Evolutionary conservation across 2,888 invertebrate species (phyloP), one percentile per base, ranked within the genome.

Genomic region (Napeogenes sylphis): DNA sequence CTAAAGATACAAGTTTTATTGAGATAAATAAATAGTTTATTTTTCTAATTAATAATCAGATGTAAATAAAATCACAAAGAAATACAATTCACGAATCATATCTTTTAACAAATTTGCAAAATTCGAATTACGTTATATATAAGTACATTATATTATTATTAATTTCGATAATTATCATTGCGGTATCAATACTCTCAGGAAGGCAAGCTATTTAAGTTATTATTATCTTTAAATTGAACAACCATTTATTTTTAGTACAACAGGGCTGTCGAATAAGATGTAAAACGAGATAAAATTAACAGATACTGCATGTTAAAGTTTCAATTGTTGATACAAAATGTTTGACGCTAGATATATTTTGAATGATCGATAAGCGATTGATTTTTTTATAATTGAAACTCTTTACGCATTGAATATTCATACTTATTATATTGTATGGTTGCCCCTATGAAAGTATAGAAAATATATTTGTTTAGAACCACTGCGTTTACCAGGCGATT

Each of bases 401-500:
- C 10, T 42, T 8, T 42, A 10, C 12, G 42, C 8, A 42, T 21
- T 21, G 21, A 38, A 10, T 6, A 10, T 42, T 42, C 42, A 42
- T 10, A 42, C 10, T 12, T 42, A 10, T 30, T 51, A 30, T 8
- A 51, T 51, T 51, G 8, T 30, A 51, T 30, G 30, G 51, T 51
- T 51, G 51, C 51, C 51, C 51, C 51, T 51, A 10, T 30, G 30
- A 51, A 51, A 51, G 30, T 51, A 51, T 51, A 30, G 30, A 30
- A 51, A 51, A 21, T 30, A 51, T 30, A 51, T 51, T 51, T 51
- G 51, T 51, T 51, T 51, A 90, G 90, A 90, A 78, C 89, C 87
- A 66, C 81, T 87, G 68, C 85, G 84, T 67, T 83, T 84, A 75
- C 80, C 85, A 63, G 87, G 85, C 79, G 85, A 86, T 73, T 80